These are phyloP conservation scores for Tetranychus cinnabarinus DNA, from an alignment of 1,140 invertebrate genomes.

Conservation along the genomic window DNA sequence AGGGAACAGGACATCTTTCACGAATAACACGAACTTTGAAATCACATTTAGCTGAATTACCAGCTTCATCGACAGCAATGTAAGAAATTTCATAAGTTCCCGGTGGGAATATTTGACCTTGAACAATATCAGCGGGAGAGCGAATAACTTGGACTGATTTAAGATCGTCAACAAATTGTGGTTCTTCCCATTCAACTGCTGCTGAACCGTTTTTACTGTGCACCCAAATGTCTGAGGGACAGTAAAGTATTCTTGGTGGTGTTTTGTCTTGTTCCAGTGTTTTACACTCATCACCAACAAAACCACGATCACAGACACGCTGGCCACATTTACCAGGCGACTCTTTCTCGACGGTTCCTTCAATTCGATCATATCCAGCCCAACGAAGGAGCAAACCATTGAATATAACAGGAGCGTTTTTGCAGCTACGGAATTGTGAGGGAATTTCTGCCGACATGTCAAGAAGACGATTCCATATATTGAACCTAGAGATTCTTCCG, in stretches of 20 bases:
- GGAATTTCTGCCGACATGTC: conserved; percentile 80
- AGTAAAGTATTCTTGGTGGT: conserved; percentile 60
- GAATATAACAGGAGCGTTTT: conserved; percentile 70
- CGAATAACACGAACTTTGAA: conserved; percentile 78
- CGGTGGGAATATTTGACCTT: conserved; percentile 74
- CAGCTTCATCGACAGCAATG: conserved; percentile 66
- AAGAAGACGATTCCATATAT: conserved; percentile 71
- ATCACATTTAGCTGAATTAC: conserved; percentile 67
- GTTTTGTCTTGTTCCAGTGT: conserved; percentile 58
- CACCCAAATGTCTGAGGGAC: conserved; percentile 57
- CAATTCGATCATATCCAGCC: conserved; percentile 68
- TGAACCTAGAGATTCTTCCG: conserved; percentile 76
- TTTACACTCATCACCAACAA: conserved; percentile 54
- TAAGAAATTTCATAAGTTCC: conserved; percentile 81
- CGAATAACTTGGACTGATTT: conserved; percentile 42
- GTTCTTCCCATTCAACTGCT: conserved; percentile 79
- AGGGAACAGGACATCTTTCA: conserved; percentile 63
- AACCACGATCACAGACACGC: conserved; percentile 56
- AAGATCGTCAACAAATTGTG: conserved; percentile 67
- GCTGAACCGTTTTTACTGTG: conserved; percentile 74
- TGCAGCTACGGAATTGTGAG: conserved; percentile 31
- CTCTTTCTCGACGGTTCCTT: conserved; percentile 66
- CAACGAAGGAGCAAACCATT: conserved; percentile 62
- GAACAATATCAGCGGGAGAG: conserved; percentile 60
- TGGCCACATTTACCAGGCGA: conserved; percentile 77